Base-by-base conservation (phyloP, 2,797 vertebrate species). In the Pangasius krempfi region DNA sequence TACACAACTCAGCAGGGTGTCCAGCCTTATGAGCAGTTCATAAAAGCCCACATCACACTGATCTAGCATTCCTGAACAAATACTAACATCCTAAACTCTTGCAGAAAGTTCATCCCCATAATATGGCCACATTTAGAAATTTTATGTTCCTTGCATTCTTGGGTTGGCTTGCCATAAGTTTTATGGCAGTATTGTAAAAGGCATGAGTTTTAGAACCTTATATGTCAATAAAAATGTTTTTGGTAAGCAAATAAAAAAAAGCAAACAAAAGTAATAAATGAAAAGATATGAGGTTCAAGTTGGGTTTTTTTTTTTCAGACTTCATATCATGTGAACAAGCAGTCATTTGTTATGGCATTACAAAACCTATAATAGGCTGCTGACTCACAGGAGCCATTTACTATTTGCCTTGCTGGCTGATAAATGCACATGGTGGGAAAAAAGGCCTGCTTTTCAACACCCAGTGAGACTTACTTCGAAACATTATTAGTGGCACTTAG, bases 401-500 rank as follows among this genome's bases (percentile, higher is more conserved):
- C 47, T n/a, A 75, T 79, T 86, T 76, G 37, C 81, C 88, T 94
- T 94, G 91, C 92, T 92, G 91, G 92, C 93, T 93, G 92, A 91
- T 94, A 93, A 90, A 93, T 82, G 84, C 93, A 94, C 92, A 78
- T 79, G 70, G 81, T 89, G 76, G 91, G 89, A 92, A 25, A 22
- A 94, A 95, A 88, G 81, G 68, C 58, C 54, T 52, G 87, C 91
- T 92, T 96, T 95, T 95, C 94, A 95, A 91, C 94, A 94, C 94
- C 89, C 91, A 82, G 84, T 84, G 88, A 94, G 93, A 94, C 94
- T 94, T 94, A 94, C 94, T 94, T 91, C 87, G 89, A 90, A 84
- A 89, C 92, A 92, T 94, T 94, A 95, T 95, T 95, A 93, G 95
- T 93, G 89, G 90, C 92, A 92, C 93, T 94, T 94, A 91, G 91